phyloP scores from a whole-genome alignment of 2,888 invertebrate genomes.

The Aethes cnicana region DNA sequence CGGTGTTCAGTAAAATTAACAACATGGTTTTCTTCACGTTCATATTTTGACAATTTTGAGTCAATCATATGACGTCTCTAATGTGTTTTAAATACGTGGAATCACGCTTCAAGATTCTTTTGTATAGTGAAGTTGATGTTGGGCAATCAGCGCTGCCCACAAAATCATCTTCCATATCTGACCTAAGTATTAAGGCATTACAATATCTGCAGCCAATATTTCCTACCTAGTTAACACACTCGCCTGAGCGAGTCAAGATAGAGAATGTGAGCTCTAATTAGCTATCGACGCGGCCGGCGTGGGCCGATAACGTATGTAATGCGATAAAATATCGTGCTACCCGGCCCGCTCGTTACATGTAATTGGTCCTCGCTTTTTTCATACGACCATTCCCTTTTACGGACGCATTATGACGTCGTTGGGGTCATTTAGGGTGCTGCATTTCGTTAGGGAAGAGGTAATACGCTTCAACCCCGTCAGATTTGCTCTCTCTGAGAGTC shows the following conservation, averaged over 20 bases:
- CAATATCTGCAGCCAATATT: slow-evolving; percentile 12
- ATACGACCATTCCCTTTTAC: slow-evolving; percentile 32
- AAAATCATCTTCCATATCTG: too few relatives aligned
- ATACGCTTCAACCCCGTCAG: too few relatives aligned
- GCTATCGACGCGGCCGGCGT: slow-evolving; percentile 55
- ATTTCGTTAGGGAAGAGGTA: slow-evolving; percentile 20
- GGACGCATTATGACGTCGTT: slow-evolving; percentile 29
- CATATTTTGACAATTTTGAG: slow-evolving; percentile 9
- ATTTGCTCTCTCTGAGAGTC: too few relatives aligned
- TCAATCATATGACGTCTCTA: too few relatives aligned
- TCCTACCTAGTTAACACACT: slow-evolving; percentile 26
- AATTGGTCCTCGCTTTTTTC: slow-evolving; percentile 57
- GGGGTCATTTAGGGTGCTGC: slow-evolving; percentile 29
- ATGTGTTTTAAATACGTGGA: too few relatives aligned
- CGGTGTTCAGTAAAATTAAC: too few relatives aligned
- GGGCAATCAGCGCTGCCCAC: too few relatives aligned
- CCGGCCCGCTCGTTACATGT: slow-evolving; percentile 62
- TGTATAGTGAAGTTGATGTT: too few relatives aligned
- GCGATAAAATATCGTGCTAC: slow-evolving; percentile 72
- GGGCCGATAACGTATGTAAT: slow-evolving; percentile 71
- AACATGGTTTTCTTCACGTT: slow-evolving; percentile 2
- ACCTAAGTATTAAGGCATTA: too few relatives aligned
- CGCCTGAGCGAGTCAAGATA: slow-evolving; percentile 28
- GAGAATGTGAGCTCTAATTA: slow-evolving; percentile 56
- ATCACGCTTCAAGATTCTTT: too few relatives aligned